Percentiles rank a stretch among this genome's conserved stretches.
Conservation (phyloP, 2,113 vertebrate species). For the Rhodinocichla rosea region DNA sequence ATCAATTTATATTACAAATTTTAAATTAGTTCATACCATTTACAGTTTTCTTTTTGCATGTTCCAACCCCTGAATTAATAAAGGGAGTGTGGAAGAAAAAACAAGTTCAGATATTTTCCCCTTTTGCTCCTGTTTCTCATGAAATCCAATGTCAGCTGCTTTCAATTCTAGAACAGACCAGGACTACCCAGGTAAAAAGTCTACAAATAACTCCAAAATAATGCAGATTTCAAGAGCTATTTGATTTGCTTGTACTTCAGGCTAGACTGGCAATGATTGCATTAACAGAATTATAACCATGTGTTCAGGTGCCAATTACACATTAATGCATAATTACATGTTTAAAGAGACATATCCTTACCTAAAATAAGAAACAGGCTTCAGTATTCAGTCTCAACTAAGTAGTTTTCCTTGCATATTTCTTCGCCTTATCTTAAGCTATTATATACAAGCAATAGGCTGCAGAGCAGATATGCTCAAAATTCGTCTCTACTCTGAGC, state of each 20-base stretch:
- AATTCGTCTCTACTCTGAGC: neutral
- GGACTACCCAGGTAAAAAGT: neutral
- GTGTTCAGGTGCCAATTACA: neutral
- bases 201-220: neutral
- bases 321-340: neutral
- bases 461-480: neutral
- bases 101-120: neutral
- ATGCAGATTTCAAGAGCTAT: neutral
- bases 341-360: neutral
- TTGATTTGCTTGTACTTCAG: conserved; percentile 11
- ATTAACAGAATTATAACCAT: neutral
- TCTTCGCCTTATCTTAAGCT: neutral
- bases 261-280: neutral
- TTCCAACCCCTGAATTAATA: neutral
- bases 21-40: neutral
- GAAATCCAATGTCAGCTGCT: neutral
- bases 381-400: neutral
- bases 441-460: neutral
- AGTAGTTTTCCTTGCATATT: neutral
- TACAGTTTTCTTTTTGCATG: neutral
- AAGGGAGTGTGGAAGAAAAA: neutral
- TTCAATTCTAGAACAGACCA: neutral
- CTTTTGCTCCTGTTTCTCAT: neutral
- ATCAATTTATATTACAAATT: neutral
- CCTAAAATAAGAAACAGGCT: neutral